Evolutionary conservation across 2,888 invertebrate genomes (phyloP).

Genomic region (Campoplex nolae): DNA sequence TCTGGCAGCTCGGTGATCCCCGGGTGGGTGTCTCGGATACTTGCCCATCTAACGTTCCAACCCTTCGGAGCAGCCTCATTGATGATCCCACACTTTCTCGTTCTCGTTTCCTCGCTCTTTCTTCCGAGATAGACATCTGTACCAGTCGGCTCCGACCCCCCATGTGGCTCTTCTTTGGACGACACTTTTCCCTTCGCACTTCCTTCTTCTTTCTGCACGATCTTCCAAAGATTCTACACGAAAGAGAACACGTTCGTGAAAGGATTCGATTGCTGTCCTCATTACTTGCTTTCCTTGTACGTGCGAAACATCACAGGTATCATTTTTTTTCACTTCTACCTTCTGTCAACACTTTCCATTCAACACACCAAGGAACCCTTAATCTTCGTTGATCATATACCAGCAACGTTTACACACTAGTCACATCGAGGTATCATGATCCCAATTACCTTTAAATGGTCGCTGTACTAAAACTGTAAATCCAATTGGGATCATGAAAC

Average conservation of each 20-base stretch:
- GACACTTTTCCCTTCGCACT: slow-evolving; percentile 29
- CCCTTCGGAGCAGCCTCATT: neutral
- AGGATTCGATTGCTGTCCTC: slow-evolving; percentile 39
- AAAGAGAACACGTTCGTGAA: slow-evolving; percentile 40
- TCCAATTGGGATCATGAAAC: no score
- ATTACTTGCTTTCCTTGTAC: slow-evolving; percentile 40
- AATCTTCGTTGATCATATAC: no score
- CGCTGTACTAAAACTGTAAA: no score
- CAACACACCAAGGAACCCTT: neutral
- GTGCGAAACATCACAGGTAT: slow-evolving; percentile 34
- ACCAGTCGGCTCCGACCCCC: neutral
- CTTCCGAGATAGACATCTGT: slow-evolving; percentile 3
- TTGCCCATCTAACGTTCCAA: neutral
- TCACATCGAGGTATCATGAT: no score
- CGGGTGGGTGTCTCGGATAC: neutral
- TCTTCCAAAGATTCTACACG: slow-evolving; percentile 18
- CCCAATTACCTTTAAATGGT: no score
- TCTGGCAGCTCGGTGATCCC: neutral
- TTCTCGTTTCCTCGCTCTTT: slow-evolving; percentile 16
- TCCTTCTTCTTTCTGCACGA: slow-evolving; percentile 12
- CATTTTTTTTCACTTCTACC: slow-evolving; percentile 7
- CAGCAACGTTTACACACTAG: no score
- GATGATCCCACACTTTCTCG: slow-evolving; percentile 31
- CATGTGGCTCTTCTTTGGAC: slow-evolving; percentile 5
- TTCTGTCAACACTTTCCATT: neutral